These are phyloP conservation scores for Enteromius thamalakanensis DNA, from an alignment of 2,797 vertebrate species.

Conservation along the genomic window DNA sequence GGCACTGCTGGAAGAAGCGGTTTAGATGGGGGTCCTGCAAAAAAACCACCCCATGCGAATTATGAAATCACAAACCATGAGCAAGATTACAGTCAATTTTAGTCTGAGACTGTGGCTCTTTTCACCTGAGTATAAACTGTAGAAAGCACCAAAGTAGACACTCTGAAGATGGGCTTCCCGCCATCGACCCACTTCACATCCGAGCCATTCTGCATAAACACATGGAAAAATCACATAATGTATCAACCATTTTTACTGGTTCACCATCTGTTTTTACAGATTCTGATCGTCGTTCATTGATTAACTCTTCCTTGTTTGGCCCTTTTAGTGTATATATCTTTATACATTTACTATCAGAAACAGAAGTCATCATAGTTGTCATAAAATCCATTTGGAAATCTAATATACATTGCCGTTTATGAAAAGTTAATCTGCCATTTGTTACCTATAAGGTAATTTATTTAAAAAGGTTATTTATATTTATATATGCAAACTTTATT, in stretches of 20 bases:
- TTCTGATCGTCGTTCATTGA: neutral
- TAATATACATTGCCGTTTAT: neutral
- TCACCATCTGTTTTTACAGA: neutral
- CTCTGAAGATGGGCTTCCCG: slow-evolving; percentile 92
- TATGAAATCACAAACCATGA: neutral
- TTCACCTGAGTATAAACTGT: slow-evolving; percentile 96
- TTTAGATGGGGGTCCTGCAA: slow-evolving; percentile 92
- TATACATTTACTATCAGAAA: neutral
- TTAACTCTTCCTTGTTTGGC: neutral
- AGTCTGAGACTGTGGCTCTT: neutral
- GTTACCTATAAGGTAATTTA: neutral
- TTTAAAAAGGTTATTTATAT: neutral
- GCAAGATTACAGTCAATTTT: neutral
- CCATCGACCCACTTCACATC: slow-evolving; percentile 96
- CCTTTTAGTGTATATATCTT: neutral
- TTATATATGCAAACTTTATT: too few relatives aligned
- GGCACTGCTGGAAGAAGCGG: slow-evolving; percentile 95
- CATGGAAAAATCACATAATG: neutral
- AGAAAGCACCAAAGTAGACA: slow-evolving; percentile 90
- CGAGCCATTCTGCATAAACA: slow-evolving; percentile 74
- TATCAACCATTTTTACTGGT: neutral
- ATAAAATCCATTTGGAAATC: neutral
- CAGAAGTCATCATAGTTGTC: neutral
- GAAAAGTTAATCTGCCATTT: too few relatives aligned
- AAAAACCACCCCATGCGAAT: neutral